These are phyloP conservation scores for Psittacula cyanocephala DNA, from an alignment of 2,113 vertebrate genomes.

Conservation along the genomic window DNA sequence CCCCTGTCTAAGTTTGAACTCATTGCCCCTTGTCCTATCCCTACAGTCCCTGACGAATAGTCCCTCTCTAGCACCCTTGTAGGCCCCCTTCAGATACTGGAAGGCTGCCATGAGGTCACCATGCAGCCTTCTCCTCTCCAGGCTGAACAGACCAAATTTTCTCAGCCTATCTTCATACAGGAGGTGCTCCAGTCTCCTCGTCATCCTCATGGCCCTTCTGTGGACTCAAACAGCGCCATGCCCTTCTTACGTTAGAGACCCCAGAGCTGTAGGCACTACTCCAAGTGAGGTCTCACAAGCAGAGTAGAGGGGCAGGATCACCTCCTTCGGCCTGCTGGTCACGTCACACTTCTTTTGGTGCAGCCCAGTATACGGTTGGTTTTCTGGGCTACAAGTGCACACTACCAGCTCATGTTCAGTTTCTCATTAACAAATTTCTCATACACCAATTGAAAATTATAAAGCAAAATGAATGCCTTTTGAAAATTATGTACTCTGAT, in stretches of 20 bases:
- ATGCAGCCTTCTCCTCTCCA: not conserved
- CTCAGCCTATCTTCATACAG: not conserved
- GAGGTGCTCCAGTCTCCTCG: not conserved
- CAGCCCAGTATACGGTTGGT: not conserved
- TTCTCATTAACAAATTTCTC: not conserved
- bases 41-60: not conserved
- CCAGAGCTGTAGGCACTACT: not conserved
- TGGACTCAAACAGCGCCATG: not conserved
- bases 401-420: not conserved
- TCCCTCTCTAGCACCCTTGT: not conserved
- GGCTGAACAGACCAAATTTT: not conserved
- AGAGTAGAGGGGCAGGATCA: not conserved
- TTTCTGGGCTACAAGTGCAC: not conserved
- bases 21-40: not conserved
- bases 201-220: not conserved
- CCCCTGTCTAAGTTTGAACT: not conserved
- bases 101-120: not conserved
- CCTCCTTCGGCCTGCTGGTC: not conserved
- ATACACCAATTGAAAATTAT: not conserved
- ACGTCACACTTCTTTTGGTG: not conserved
- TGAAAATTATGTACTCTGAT: not conserved
- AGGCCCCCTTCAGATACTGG: not conserved
- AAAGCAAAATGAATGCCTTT: not conserved
- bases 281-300: not conserved
- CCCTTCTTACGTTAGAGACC: not conserved